Evolutionary conservation across 2,888 invertebrate genomes (phyloP).

Genomic region (Tenthredo scrophulariae): DNA sequence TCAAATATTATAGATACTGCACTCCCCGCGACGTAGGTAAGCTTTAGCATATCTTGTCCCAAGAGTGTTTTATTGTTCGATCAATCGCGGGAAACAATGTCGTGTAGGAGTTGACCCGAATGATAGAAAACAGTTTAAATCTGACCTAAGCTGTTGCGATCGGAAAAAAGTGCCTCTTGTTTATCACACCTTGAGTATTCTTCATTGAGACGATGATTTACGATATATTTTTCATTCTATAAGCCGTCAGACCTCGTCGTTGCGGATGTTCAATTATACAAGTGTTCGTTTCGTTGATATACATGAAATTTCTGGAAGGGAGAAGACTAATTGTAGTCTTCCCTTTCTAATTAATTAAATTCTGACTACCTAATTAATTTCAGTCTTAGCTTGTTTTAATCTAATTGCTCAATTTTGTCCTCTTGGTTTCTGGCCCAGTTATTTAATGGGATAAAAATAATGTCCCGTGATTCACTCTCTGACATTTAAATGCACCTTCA

Average conservation of each 20-base stretch:
- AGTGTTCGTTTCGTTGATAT: not conserved
- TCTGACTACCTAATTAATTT: not conserved
- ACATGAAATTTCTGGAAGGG: not conserved
- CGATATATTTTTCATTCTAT: not conserved
- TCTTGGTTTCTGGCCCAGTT: not conserved
- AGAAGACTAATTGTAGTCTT: conserved; percentile 7
- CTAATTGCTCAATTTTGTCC: conserved; percentile 20
- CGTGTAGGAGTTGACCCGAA: not conserved
- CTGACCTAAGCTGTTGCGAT: not conserved
- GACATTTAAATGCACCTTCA: not conserved
- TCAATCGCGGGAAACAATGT: not conserved
- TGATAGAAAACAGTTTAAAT: not conserved
- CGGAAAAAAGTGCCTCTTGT: not conserved
- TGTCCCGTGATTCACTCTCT: not conserved
- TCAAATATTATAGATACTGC: conserved; percentile 1
- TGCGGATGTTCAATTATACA: not conserved
- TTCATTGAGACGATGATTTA: not conserved
- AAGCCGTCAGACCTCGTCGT: not conserved
- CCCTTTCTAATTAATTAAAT: conserved; percentile 1
- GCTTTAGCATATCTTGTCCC: not conserved
- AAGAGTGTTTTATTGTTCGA: not conserved
- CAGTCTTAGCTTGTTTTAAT: not conserved
- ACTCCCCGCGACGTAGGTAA: not conserved
- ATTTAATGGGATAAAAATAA: conserved; percentile 16
- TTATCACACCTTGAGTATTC: not conserved